Base-by-base conservation (phyloP, 1,140 invertebrate species). In the Drosophila leontia region DNA sequence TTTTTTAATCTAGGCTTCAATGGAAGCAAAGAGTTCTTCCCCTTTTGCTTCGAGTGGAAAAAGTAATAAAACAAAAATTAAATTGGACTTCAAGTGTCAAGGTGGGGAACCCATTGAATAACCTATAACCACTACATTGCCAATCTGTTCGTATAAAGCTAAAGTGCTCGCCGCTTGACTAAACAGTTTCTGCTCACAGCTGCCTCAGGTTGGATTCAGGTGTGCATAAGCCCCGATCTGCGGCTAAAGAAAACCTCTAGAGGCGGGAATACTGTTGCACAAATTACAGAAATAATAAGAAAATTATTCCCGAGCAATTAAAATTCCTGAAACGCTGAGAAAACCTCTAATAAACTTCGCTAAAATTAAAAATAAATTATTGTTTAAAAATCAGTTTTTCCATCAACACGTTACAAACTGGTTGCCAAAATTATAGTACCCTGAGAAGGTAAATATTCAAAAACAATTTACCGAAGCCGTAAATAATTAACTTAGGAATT, bases 121-220 rank as follows among this genome's bases (percentile, higher is more conserved):
- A 15, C 48, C 35, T 34, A 41, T 37, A 56, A 69, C 8, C 63
- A 32, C 8, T 42, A 23, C 50, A 48, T 13, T 51, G 63, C 23
- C 62, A 44, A 26, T 32, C 44, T 37, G 26, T 35, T 53, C 29
- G n/a, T 72, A 72, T 72, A 72, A 72, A 72, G 50, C 35, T 60
- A 12, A 50, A 42, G 15, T n/a, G 32, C n/a, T 19, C 3, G 26
- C 7, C n/a, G 53, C 39, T n/a, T 0, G 7, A 59, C n/a, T n/a
- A 37, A 23, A 13, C 45, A 74, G 70, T 74, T 74, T 19, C n/a
- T 15, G 45, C 34, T 29, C 1, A 15, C 6, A 12, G 23, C 37
- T 51, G 37, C 11, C 35, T 7, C n/a, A 17, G 42, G 12, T 48
- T 42, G 32, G 42, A 44, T 37, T 35, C 0, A 37, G 13, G 3